A percentile compares a stretch with the other conserved stretches of the same genome.
phyloP scores from a whole-genome alignment of 2,113 vertebrate genomes.

The Axis porcinus region DNA sequence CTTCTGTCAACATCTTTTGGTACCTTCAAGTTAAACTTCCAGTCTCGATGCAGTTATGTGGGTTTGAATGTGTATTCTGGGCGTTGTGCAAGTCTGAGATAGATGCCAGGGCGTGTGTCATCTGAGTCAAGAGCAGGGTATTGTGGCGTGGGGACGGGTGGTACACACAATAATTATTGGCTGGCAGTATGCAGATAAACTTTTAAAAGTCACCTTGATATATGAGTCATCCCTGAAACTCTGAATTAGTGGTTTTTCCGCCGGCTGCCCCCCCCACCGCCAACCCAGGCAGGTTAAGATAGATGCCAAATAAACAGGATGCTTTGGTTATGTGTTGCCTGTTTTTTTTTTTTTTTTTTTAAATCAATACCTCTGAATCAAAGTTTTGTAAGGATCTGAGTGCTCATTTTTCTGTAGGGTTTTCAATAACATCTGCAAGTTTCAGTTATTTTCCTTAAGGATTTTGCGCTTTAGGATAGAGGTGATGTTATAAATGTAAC shows the following conservation, averaged over 20 bases:
- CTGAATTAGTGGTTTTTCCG: background rate
- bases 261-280: no score
- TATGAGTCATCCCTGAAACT: slow-evolving; percentile 40
- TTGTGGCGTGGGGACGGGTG: background rate
- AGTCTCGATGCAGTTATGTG: background rate
- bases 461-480: background rate
- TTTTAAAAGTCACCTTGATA: slow-evolving; percentile 65
- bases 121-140: background rate
- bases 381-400: slow-evolving; percentile 32
- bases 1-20: background rate
- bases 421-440: slow-evolving; percentile 54
- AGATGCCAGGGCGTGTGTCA: no score
- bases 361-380: slow-evolving; percentile 65
- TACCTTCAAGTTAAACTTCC: background rate
- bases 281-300: background rate
- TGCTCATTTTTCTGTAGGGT: slow-evolving; percentile 44
- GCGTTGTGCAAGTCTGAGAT: background rate
- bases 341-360: slow-evolving; percentile 29
- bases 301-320: slow-evolving; percentile 61
- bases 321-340: slow-evolving; percentile 45
- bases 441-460: slow-evolving; percentile 44
- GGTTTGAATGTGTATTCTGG: background rate
- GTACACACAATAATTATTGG: background rate
- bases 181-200: background rate
- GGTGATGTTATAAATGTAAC: background rate